A percentile compares a stretch with the other conserved stretches of the same genome.
Conservation (phyloP, 2,113 vertebrate genomes). For the Centropus unirufus region DNA sequence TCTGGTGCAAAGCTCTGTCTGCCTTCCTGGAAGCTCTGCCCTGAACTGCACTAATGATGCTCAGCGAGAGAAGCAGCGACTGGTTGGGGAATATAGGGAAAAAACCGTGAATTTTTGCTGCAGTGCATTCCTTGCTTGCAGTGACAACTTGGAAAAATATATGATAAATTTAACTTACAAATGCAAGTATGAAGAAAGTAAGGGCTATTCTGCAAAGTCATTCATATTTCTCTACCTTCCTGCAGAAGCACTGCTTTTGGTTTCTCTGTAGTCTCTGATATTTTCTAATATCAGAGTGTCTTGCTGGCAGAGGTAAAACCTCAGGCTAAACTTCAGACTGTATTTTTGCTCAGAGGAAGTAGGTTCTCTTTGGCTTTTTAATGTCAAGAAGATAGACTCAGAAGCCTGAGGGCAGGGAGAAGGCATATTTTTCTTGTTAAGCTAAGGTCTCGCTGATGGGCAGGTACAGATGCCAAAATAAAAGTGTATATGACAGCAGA, state of each 20-base stretch:
- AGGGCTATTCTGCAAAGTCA: not conserved
- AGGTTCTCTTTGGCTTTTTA: constrained; percentile 64
- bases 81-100: not conserved
- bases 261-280: not conserved
- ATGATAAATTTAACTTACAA: not conserved
- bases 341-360: constrained; percentile 68
- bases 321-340: constrained; percentile 68
- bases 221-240: not conserved
- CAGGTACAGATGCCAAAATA: constrained; percentile 49
- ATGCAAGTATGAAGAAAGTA: constrained; percentile 6
- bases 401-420: constrained; percentile 31
- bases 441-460: constrained; percentile 53
- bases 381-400: constrained; percentile 21
- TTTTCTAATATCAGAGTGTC: not conserved
- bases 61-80: not conserved
- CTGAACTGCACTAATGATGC: rapidly evolving
- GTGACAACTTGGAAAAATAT: not conserved
- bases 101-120: not conserved
- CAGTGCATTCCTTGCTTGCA: not conserved
- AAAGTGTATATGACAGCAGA: not conserved
- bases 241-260: not conserved
- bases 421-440: constrained; percentile 66
- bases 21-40: not conserved
- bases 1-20: not conserved
- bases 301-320: constrained; percentile 66